phyloP scores from a whole-genome alignment of 2,113 vertebrate genomes.

The Ellobius talpinus region DNA sequence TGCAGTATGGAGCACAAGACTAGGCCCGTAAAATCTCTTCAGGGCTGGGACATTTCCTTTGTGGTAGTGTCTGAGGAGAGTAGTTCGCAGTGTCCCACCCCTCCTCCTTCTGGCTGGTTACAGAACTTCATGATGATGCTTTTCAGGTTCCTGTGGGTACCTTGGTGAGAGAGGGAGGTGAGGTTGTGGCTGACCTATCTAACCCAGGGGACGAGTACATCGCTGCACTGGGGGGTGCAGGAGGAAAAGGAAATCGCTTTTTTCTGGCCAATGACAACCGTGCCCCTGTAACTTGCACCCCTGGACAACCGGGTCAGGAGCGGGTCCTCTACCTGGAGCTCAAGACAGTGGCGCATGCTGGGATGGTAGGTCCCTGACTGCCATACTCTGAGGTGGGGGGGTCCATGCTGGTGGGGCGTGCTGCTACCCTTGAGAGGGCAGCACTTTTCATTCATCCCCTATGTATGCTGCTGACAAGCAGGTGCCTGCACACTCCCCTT shows the following conservation, averaged over 20 bases:
- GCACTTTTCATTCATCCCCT: accelerated
- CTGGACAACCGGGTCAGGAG: constrained; percentile 91
- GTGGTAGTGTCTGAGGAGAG: background rate
- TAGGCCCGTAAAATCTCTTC: background rate
- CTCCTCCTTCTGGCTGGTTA: accelerated
- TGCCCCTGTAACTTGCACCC: constrained; percentile 89
- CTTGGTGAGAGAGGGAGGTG: constrained; percentile 91
- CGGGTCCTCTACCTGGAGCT: constrained; percentile 93
- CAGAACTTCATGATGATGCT: background rate
- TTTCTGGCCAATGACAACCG: constrained; percentile 97
- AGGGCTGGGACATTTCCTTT: background rate
- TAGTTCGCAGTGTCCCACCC: accelerated
- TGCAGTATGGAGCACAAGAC: accelerated
- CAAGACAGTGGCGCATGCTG: constrained; percentile 96
- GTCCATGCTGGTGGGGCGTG: constrained; percentile 88
- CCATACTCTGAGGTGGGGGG: constrained; percentile 90
- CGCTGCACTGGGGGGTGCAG: constrained; percentile 92
- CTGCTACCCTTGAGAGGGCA: accelerated
- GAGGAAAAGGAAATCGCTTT: constrained; percentile 96
- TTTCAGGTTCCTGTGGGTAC: constrained; percentile 95
- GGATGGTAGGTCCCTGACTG: constrained; percentile 88
- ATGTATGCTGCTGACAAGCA: accelerated
- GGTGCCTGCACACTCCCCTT: background rate
- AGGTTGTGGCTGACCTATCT: constrained; percentile 90
- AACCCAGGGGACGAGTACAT: constrained; percentile 90